Evolutionary conservation across 2,888 invertebrate species (phyloP).

Genomic region (Coleophora flavipennella): DNA sequence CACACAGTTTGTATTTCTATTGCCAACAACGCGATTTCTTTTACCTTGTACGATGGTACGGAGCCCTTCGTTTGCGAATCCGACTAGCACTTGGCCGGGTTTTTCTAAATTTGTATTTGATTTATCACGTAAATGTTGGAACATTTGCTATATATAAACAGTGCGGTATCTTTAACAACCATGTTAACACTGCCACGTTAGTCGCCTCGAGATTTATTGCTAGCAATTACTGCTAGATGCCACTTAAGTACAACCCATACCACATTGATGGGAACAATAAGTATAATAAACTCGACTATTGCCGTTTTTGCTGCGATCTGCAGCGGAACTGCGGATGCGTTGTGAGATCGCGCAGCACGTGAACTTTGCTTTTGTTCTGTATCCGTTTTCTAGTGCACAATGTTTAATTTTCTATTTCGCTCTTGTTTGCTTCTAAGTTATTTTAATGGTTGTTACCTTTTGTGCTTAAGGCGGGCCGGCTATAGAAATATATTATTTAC

Average conservation of each 20-base stretch:
- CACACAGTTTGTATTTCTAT: too few species aligned
- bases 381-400: background rate
- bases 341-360: constrained; percentile 22
- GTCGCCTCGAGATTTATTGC: background rate
- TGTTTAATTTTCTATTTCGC: too few species aligned
- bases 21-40: too few species aligned
- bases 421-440: too few species aligned
- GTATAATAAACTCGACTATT: constrained; percentile 25
- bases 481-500: constrained; percentile 7
- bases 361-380: background rate
- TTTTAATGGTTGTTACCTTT: too few species aligned
- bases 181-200: background rate
- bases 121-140: too few species aligned
- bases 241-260: constrained; percentile 24
- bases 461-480: constrained; percentile 3
- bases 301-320: constrained; percentile 25
- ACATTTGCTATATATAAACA: background rate
- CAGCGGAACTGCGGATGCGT: constrained; percentile 22
- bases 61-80: too few species aligned
- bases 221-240: constrained; percentile 2
- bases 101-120: too few species aligned
- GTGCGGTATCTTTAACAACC: background rate
- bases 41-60: too few species aligned
- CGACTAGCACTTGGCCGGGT: too few species aligned
- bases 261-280: constrained; percentile 30